phyloP scores from a whole-genome alignment of 2,888 invertebrate genomes.

The Ochropleura leucogaster region DNA sequence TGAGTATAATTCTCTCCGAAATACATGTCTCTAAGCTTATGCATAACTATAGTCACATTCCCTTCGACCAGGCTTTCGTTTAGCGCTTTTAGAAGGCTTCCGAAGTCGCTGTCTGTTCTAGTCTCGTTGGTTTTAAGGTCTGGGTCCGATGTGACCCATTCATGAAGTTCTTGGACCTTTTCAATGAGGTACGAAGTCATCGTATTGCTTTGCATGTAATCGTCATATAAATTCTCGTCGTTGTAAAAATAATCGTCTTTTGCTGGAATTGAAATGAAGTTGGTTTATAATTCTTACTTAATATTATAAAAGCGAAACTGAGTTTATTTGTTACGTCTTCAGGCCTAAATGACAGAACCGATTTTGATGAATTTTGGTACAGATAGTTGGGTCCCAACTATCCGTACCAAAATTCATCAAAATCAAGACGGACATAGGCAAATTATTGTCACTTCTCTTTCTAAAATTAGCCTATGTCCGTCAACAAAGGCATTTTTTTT shows the following conservation, averaged over 20 bases:
- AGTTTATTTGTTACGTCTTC: no score
- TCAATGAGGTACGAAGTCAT: conserved; percentile 88
- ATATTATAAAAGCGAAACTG: no score
- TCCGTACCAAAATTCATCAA: no score
- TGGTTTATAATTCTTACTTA: neutral
- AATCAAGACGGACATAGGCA: no score
- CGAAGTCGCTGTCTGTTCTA: conserved; percentile 75
- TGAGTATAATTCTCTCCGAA: conserved; percentile 83
- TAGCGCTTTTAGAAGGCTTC: conserved; percentile 84
- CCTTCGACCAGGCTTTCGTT: conserved; percentile 89
- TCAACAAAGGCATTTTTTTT: no score
- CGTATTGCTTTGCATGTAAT: conserved; percentile 86
- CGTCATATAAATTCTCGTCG: conserved; percentile 85
- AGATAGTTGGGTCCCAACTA: no score
- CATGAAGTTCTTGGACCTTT: conserved; percentile 88
- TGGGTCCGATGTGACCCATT: conserved; percentile 86
- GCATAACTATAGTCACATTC: conserved; percentile 87
- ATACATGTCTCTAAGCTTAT: conserved; percentile 88
- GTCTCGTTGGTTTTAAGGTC: conserved; percentile 75
- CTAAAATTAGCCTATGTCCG: no score
- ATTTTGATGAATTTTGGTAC: no score
- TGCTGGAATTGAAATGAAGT: conserved; percentile 23
- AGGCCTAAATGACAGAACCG: no score
- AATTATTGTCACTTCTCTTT: no score
- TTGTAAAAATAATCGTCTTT: conserved; percentile 84